A percentile compares a stretch with the other conserved stretches of the same genome.
These are phyloP conservation scores for Rotaria sp. DNA, from an alignment of 2,888 invertebrate genomes.

Conservation along the genomic window DNA sequence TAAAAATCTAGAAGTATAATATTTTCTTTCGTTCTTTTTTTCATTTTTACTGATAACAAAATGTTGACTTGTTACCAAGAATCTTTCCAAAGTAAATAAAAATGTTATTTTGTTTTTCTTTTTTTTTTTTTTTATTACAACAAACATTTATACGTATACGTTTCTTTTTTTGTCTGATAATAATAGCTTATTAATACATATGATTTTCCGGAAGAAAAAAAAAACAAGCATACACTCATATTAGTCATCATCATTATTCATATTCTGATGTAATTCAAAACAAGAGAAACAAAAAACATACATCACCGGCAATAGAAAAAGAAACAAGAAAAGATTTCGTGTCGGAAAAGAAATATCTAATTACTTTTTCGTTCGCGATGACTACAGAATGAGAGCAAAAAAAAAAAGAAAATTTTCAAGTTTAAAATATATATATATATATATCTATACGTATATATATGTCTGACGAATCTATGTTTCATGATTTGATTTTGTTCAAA, in stretches of 20 bases:
- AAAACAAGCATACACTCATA: not conserved
- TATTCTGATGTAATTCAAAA: not conserved
- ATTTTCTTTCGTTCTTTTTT: not conserved
- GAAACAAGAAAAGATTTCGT: not conserved
- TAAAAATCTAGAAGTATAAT: constrained; percentile 4
- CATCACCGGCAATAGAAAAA: not conserved
- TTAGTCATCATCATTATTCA: not conserved
- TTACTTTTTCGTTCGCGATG: not conserved
- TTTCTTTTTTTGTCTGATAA: not conserved
- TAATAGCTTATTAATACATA: not conserved
- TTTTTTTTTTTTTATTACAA: not conserved
- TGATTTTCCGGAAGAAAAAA: not conserved
- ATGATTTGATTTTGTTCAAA: not conserved
- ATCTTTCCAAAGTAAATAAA: not conserved
- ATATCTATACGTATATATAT: too few relatives aligned
- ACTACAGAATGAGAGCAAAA: not conserved
- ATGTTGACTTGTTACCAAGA: not conserved
- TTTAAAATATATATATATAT: not conserved
- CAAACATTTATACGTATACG: not conserved
- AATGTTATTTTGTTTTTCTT: not conserved
- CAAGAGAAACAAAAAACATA: not conserved
- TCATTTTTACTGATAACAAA: not conserved
- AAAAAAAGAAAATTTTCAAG: not conserved
- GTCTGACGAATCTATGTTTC: not conserved
- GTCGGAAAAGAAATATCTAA: not conserved